Percentiles rank a stretch among this genome's conserved stretches.
Evolutionary conservation across 2,113 vertebrate genomes (phyloP).

Genomic region (Corydoras sp.): DNA sequence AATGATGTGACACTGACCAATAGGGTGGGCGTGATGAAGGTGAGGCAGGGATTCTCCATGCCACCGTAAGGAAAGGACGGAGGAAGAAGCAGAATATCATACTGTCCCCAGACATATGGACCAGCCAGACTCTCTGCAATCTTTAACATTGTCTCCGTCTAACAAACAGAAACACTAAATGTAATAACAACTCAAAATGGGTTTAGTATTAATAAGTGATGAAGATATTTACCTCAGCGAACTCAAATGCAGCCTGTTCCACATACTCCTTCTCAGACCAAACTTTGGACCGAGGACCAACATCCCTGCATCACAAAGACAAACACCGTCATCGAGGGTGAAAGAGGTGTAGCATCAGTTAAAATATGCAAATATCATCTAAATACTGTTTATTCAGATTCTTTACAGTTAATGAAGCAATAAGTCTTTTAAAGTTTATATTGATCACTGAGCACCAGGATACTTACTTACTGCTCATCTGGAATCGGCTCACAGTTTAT

Average conservation of each 20-base stretch:
- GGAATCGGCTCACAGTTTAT: too few species aligned
- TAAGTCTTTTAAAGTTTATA: too few species aligned
- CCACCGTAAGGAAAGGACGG: slow-evolving; percentile 95
- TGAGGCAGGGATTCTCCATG: slow-evolving; percentile 98
- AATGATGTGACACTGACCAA: slow-evolving; percentile 65
- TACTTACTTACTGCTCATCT: too few species aligned
- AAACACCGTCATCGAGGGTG: background rate
- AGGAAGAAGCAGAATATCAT: slow-evolving; percentile 87
- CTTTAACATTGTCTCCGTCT: slow-evolving; percentile 92
- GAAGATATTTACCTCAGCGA: slow-evolving; percentile 77
- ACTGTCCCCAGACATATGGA: slow-evolving; percentile 92
- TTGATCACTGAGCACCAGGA: too few species aligned
- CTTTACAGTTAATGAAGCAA: too few species aligned
- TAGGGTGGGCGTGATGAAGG: slow-evolving; percentile 89
- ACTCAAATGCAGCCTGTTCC: slow-evolving; percentile 85
- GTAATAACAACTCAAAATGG: background rate
- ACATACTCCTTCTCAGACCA: slow-evolving; percentile 94
- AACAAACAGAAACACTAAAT: slow-evolving; percentile 20
- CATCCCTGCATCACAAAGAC: slow-evolving; percentile 69
- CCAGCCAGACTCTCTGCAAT: slow-evolving; percentile 85
- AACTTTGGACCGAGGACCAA: slow-evolving; percentile 85
- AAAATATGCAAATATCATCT: too few species aligned
- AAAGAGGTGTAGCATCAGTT: too few species aligned
- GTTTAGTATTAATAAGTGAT: background rate
- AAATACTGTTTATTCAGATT: too few species aligned